These are phyloP conservation scores for Mycteria americana DNA, from an alignment of 2,797 vertebrate species.

Conservation along the genomic window DNA sequence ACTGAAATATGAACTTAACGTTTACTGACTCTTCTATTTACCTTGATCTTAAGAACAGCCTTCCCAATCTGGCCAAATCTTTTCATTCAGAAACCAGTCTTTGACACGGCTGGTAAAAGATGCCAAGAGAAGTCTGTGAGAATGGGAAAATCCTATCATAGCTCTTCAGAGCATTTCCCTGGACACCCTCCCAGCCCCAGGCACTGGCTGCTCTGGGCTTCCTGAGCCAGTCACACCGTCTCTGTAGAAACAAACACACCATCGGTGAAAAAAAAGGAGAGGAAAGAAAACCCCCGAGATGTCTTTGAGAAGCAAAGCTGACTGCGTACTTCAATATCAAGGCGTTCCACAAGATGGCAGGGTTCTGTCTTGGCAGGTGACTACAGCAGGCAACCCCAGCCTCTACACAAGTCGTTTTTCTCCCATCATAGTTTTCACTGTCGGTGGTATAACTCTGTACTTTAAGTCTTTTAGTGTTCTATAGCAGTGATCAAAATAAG, in stretches of 20 bases:
- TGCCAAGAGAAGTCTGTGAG: neutral
- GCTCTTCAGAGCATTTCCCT: neutral
- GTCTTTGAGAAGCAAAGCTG: neutral
- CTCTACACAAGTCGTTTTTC: neutral
- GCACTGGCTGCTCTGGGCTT: neutral
- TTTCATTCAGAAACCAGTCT: neutral
- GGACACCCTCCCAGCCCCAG: neutral
- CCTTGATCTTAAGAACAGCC: neutral
- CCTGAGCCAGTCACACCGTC: neutral
- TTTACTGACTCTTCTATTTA: neutral
- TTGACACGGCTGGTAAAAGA: neutral
- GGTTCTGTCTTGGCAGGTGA: neutral
- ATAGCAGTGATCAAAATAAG: neutral
- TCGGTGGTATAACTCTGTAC: neutral
- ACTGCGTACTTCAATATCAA: neutral
- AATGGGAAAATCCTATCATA: neutral
- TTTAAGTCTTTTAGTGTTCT: neutral
- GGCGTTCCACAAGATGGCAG: conserved; percentile 39
- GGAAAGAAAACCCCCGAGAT: neutral
- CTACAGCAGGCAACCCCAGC: neutral
- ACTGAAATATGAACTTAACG: neutral
- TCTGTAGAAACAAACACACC: neutral
- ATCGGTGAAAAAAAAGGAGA: rapidly evolving
- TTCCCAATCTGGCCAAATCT: neutral
- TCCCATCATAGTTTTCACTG: neutral